Evolutionary conservation across 2,113 vertebrate species (phyloP).

Genomic region (Rafetus swinhoei): DNA sequence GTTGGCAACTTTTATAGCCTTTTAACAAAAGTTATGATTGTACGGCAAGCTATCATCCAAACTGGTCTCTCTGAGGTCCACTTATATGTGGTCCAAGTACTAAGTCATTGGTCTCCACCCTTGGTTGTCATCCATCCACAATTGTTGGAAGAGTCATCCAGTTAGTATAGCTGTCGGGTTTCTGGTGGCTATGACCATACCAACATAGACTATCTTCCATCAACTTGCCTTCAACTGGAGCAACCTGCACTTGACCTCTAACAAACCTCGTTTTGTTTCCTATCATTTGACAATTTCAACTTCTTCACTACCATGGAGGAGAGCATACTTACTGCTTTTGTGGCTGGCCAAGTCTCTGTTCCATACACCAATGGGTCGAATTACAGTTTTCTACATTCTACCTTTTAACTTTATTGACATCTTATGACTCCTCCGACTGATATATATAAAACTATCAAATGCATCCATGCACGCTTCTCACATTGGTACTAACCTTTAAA

Average conservation of each 20-base stretch:
- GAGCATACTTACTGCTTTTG: not conserved
- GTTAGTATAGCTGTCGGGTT: fast-evolving
- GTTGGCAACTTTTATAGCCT: not conserved
- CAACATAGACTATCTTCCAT: not conserved
- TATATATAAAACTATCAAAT: not conserved
- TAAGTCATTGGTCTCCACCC: not conserved
- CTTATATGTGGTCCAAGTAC: not conserved
- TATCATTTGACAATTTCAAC: not conserved
- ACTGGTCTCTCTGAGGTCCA: not conserved
- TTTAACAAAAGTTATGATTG: not conserved
- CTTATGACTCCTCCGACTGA: not conserved
- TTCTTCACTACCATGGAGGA: too few relatives aligned
- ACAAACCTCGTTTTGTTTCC: not conserved
- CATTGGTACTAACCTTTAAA: not conserved
- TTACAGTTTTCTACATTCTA: too few relatives aligned
- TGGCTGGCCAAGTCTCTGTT: not conserved
- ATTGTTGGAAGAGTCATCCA: not conserved
- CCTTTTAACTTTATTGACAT: not conserved
- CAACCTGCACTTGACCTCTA: not conserved
- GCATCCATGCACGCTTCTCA: not conserved
- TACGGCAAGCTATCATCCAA: not conserved
- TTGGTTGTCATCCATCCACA: not conserved
- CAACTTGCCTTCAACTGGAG: not conserved
- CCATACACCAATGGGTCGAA: not conserved
- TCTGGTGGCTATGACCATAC: not conserved